Base-by-base conservation (phyloP, 92 coral and sea anemone species). In the Phenganax stokvisi region DNA sequence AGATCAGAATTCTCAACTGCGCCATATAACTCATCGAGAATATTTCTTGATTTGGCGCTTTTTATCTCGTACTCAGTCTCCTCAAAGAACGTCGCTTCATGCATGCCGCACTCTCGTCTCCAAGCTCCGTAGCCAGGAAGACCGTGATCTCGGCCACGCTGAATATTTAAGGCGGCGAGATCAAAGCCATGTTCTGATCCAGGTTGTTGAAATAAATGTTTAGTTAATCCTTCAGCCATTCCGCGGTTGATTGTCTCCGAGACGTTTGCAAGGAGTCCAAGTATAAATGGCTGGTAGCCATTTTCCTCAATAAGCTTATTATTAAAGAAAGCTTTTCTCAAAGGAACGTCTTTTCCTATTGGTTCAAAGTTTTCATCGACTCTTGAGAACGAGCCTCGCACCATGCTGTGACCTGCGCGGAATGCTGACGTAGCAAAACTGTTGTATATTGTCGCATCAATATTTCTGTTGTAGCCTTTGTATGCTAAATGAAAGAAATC, bases 91-190 rank as follows among this genome's bases (percentile, higher is more conserved):
- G 87, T 89, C 15, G 97, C 97, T 68, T 94, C 96, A 0, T 91
- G 85, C 6, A 94, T 83, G 68, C 91, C 88, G 74, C 98, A 94
- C 74, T 92, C 91, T 72, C 98, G 91, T 84, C 98, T 90, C 98
- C 98, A 94, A 68, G 87, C 93, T 8, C 98, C 98, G 84, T 94
- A 94, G 15, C 98, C 98, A 3, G 96, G 97, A 0, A 94, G 83
- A 6, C 98, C 98, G 70, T 94, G 98, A 56, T 94, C 98, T 56
- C 98, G 92, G 51, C 98, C 97, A 67, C 98, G 90, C 62, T 94
- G 98, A 47, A 94, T 92, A 80, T 94, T 94, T 75, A 94, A 87
- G 70, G 98, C 97, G 37, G 96, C 97, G 47, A 94, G 74, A 75
- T 94, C 98, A 72, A 94, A 94, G 8, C 98, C 98, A 66, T 94